Base-by-base conservation (phyloP, 2,888 invertebrate species). In the Trichogramma evanescens region DNA sequence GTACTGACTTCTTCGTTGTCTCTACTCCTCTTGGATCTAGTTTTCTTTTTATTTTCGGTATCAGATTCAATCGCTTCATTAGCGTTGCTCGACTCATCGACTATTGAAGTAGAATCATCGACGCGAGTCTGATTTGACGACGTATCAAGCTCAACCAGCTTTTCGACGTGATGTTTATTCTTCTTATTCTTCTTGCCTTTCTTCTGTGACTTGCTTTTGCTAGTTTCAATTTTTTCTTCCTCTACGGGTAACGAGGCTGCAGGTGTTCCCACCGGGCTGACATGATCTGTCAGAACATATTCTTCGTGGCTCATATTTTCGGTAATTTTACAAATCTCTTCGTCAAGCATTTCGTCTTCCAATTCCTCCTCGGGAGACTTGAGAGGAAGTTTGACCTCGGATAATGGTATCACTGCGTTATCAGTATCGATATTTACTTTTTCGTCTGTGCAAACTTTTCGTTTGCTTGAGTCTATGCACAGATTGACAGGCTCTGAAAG, bases 301-400 rank as follows among this genome's bases (percentile, higher is more conserved):
- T 78, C 77, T 8, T 77, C 77, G 51, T 78, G 77, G 0, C 75
- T 76, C 77, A 78, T 78, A 39, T 78, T 77, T 43, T 78, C 77
- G 0, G 77, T 78, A 42, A 78, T 78, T 56, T 77, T 78, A 51
- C 77, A 78, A 26, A 77, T 78, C 53, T 78, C 77, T 49, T 77
- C 76, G 54, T 77, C 77, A 6, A 77, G 62, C 44, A 77, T 66
- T 42, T 76, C 73, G 42, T 77, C 77, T 59, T 78, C 77, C 4
- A 75, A 58, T 40, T 69, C 69, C 38, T 71, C 73, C 4, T 70
- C 69, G 6, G 63, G 59, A 4, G 66, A 65, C n/a, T 56, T 61
- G 9, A 53, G 63, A 50, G 45, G 6, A 40, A 41, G 26, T 26
- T 26, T 26, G 26, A 26, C 26, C 26, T 26, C 26, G 26, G 51